These are phyloP conservation scores for Cettia cetti DNA, from an alignment of 2,113 vertebrate species.

Conservation along the genomic window DNA sequence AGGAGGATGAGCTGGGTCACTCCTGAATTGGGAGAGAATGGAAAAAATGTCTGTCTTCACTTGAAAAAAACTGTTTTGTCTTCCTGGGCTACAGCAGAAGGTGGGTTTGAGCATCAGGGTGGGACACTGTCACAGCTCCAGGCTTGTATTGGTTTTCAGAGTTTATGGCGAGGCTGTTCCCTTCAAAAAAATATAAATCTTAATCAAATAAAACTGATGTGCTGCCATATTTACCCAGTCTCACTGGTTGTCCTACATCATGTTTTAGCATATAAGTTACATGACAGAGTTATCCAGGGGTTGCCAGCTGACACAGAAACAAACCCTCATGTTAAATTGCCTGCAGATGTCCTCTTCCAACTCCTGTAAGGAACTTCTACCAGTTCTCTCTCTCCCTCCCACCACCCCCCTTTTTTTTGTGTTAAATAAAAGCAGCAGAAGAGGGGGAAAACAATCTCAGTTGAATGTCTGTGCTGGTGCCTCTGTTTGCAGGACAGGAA, in stretches of 20 bases:
- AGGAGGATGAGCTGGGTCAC: neutral
- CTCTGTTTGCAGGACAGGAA: slow-evolving; percentile 52
- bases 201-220: slow-evolving; percentile 50
- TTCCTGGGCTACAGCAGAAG: neutral
- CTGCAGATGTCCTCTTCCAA: slow-evolving; percentile 62
- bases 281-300: slow-evolving; percentile 63
- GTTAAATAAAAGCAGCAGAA: slow-evolving; percentile 63
- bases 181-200: slow-evolving; percentile 38
- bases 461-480: slow-evolving; percentile 48
- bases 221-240: slow-evolving; percentile 50
- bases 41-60: neutral
- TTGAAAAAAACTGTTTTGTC: neutral
- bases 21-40: neutral
- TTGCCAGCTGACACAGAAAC: slow-evolving; percentile 66
- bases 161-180: neutral
- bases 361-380: slow-evolving; percentile 51
- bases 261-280: slow-evolving; percentile 60
- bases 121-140: neutral
- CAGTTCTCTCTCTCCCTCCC: neutral
- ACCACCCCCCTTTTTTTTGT: neutral
- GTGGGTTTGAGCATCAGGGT: neutral
- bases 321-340: slow-evolving; percentile 64
- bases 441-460: slow-evolving; percentile 43
- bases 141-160: neutral
- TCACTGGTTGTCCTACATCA: slow-evolving; percentile 62